Evolutionary conservation across 2,797 vertebrate species (phyloP).

Genomic region (Champsocephalus esox): DNA sequence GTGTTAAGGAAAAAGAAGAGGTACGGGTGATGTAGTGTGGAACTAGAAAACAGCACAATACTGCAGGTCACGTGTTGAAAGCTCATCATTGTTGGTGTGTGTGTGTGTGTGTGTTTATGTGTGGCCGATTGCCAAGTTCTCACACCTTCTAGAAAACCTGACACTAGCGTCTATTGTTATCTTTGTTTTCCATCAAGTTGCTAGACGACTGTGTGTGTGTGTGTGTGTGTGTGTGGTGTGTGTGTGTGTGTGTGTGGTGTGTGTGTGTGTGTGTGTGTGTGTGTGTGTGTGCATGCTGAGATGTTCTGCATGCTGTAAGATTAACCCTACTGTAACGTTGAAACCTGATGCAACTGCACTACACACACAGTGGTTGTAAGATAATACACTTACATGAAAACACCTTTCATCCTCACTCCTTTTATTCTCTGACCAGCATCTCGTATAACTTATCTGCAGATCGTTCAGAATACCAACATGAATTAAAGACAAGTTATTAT

Average conservation of each 20-base stretch:
- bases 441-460: slow-evolving; percentile 10
- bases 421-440: slow-evolving; percentile 7
- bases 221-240: too few species aligned
- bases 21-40: neutral
- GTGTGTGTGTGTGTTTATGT: neutral
- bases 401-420: neutral
- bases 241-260: too few species aligned
- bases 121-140: slow-evolving; percentile 27
- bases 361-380: slow-evolving; percentile 10
- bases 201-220: slow-evolving; percentile 12
- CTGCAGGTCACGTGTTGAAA: neutral
- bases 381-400: slow-evolving; percentile 3
- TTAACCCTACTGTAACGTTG: slow-evolving; percentile 21
- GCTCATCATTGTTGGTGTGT: neutral
- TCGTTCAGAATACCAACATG: neutral
- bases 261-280: too few species aligned
- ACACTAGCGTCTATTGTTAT: slow-evolving; percentile 41
- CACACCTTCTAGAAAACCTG: slow-evolving; percentile 24
- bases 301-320: slow-evolving; percentile 19
- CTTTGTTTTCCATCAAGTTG: slow-evolving; percentile 36
- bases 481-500: neutral
- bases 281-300: neutral
- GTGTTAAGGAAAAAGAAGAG: slow-evolving; percentile 2
- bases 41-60: neutral
- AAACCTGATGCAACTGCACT: slow-evolving; percentile 15